phyloP scores from a whole-genome alignment of 1,140 invertebrate species.

The Ceratosolen fusciceps region DNA sequence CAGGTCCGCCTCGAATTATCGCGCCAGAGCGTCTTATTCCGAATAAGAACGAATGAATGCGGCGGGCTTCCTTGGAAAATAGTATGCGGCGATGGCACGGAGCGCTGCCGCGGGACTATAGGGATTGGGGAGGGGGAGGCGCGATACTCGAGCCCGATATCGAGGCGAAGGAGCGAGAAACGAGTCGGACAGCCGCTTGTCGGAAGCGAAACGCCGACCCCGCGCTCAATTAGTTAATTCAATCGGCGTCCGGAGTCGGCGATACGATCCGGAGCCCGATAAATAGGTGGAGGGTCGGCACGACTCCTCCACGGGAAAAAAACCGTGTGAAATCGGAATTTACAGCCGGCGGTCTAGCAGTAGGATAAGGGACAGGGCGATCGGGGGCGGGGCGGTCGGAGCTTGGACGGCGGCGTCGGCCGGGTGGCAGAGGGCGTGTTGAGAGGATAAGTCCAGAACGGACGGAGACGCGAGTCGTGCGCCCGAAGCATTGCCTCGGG shows the following conservation, averaged over 20 bases:
- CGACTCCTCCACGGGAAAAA: not conserved
- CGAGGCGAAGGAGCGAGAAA: not conserved
- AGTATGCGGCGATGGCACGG: too few species aligned
- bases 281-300: not conserved
- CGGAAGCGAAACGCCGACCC: not conserved
- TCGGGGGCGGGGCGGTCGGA: not conserved
- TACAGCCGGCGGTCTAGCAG: not conserved
- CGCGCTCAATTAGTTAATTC: not conserved
- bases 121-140: too few species aligned
- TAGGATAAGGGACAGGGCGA: not conserved
- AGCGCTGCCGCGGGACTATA: too few species aligned
- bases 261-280: not conserved
- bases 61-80: too few species aligned
- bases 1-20: too few species aligned
- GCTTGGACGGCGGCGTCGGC: too few species aligned
- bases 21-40: too few species aligned
- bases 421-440: too few species aligned
- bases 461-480: conserved; percentile 2
- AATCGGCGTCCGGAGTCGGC: not conserved
- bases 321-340: conserved; percentile 12
- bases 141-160: not conserved
- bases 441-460: too few species aligned
- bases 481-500: not conserved
- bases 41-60: too few species aligned
- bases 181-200: not conserved